phyloP scores from a whole-genome alignment of 2,113 vertebrate species.

The Notothenia coriiceps region DNA sequence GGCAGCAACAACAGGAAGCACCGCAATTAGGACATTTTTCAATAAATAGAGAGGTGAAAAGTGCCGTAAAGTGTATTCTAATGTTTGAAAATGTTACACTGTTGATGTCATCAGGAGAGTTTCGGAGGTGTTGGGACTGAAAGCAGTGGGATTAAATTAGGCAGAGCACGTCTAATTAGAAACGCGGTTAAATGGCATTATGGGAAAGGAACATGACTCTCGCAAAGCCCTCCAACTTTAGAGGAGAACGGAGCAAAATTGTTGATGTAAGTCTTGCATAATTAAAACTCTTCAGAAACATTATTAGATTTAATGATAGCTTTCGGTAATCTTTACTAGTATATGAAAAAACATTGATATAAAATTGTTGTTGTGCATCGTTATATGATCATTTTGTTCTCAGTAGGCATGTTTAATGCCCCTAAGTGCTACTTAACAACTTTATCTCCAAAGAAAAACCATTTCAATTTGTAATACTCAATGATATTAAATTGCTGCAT shows the following conservation, averaged over 20 bases:
- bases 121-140: background rate
- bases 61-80: no score
- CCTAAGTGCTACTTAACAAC: slow-evolving; percentile 15
- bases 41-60: background rate
- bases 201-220: background rate
- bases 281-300: background rate
- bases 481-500: background rate
- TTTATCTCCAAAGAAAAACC: background rate
- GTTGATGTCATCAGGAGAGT: background rate
- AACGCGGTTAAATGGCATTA: background rate
- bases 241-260: background rate
- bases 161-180: no score
- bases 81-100: background rate
- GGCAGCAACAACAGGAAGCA: background rate
- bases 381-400: slow-evolving; percentile 6
- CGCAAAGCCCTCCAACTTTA: background rate
- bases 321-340: background rate
- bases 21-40: background rate
- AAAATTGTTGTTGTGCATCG: background rate
- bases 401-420: slow-evolving; percentile 1
- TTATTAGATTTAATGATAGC: background rate
- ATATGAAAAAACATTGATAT: background rate
- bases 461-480: background rate
- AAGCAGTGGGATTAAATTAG: background rate
- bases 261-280: background rate